Conservation (phyloP, 2,113 vertebrate genomes). For the Pangasianodon gigas region DNA sequence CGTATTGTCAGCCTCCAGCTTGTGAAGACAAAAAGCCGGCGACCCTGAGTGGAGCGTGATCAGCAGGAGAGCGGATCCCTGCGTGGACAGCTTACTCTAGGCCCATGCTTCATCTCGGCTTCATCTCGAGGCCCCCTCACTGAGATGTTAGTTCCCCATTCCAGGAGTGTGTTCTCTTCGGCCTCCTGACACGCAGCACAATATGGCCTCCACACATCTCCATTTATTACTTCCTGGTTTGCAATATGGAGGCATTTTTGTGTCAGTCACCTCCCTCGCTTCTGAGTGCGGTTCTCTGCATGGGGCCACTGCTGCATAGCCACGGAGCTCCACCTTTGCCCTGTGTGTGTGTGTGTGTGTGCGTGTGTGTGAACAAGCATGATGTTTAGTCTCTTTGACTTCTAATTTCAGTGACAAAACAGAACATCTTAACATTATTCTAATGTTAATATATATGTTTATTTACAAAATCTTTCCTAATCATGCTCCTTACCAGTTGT, state of each 20-base stretch:
- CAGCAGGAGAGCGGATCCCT: conserved; percentile 79
- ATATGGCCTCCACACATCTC: conserved; percentile 83
- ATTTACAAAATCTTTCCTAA: background rate
- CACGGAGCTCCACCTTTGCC: conserved; percentile 4
- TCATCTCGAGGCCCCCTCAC: conserved; percentile 72
- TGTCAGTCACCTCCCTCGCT: conserved; percentile 78
- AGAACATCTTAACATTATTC: background rate
- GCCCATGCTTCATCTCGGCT: conserved; percentile 57
- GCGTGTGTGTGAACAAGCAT: background rate
- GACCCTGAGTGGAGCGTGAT: conserved; percentile 80
- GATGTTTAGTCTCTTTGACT: background rate
- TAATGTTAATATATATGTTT: background rate
- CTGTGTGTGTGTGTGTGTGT: background rate
- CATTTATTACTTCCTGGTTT: conserved; percentile 48
- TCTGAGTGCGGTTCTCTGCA: conserved; percentile 19
- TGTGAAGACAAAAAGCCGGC: conserved; percentile 82
- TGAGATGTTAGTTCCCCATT: conserved; percentile 85
- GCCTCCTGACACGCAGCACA: conserved; percentile 87
- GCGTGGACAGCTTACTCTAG: conserved; percentile 77
- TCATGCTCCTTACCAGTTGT: too few species aligned
- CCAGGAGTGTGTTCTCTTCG: conserved; percentile 93
- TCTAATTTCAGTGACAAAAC: background rate
- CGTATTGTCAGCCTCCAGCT: conserved; percentile 83
- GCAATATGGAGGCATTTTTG: conserved; percentile 89
- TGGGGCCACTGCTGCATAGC: background rate